Evolutionary conservation across 1,140 invertebrate genomes (phyloP), one percentile per base, ranked within the genome.

Genomic region (Mylabris phalerata): DNA sequence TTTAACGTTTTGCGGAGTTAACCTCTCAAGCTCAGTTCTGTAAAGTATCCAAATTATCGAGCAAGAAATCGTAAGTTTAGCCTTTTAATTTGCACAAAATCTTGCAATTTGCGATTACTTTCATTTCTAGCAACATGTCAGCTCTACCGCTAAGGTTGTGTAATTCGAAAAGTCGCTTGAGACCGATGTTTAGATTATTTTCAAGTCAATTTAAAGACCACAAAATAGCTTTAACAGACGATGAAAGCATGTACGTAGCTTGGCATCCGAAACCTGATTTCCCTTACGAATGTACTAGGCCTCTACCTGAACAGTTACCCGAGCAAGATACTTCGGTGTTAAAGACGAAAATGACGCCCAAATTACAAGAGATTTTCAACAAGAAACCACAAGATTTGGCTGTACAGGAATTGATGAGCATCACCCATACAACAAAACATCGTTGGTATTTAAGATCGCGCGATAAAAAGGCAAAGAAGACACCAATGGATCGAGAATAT

Each of bases 241-340:
- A 91, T 75, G 82, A 84, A n/a, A 82, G 80, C 44, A 90, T 86
- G 49, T 82, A 91, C 59, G 82, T 93, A 42, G 92, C 88, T 60
- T 92, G 92, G 85, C 93, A 97, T 77, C 89, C 88, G 40, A 84
- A 91, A 64, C 70, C 79, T 69, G 73, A 81, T 43, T 88, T 91
- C 77, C 92, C 93, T 0, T 97, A 95, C 69, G 89, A 95, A 75
- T 84, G 74, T 67, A 86, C 90, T 6, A 83, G 80, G 69, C 87
- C 90, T 2, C 65, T 94, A 41, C 87, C 89, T 10, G 67, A 76
- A 56, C 65, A 73, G 46, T 50, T 64, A 42, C 27, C 69, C 48
- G 50, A 68, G 58, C 42, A 74, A 50, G 66, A 74, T 62, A 67
- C 75, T 41, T 78, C 80, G 10, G 72, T 87, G 9, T 73, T 91